Evolutionary conservation across 2,888 invertebrate genomes (phyloP), one percentile per base, ranked within the genome.

Genomic region (Rugalucina vietnamica): DNA sequence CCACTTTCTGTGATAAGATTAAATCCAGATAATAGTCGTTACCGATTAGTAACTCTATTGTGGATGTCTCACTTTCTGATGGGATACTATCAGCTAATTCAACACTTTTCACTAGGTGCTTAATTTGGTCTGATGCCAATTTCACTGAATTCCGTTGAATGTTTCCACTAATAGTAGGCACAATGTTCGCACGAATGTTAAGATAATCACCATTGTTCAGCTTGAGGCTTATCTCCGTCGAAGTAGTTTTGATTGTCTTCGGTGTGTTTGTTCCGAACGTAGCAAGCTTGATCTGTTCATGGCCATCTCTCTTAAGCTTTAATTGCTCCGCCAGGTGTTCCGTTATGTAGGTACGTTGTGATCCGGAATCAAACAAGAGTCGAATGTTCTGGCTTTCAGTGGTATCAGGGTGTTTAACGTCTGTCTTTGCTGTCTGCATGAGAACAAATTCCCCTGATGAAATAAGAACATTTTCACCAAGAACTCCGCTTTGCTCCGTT

Each of bases 211-310:
- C 73, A 43, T 73, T 73, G 32, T 73, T 79, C 39, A 73, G 43
- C 27, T 81, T 81, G 0, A 81, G 10, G 24, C 24, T 27, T 24
- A 71, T 29, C 32, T 70, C 73, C 21, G 57, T 54, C 39, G 73
- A 36, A n/a, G 69, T 37, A 21, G 70, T 78, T 36, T 69, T 78
- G 18, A 78, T 65, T 39, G 74, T 60, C 65, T 71, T 81, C n/a
- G 76, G 37, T n/a, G 70, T 75, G 18, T 78, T 57, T 39, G 65
- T 81, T 18, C 85, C 81, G 60, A 75, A 85, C 14, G 79, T 75
- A 12, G 72, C 76, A 18, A 82, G 32, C 36, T 74, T 78, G 27
- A 78, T 69, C 29, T 69, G 27, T 69, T 69, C 27, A 3, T 69
- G 5, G 18, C 36, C 36, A 32, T 12, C 24, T n/a, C n/a, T n/a